phyloP scores from a whole-genome alignment of 2,797 vertebrate genomes.

The Kryptopterus vitreolus region DNA sequence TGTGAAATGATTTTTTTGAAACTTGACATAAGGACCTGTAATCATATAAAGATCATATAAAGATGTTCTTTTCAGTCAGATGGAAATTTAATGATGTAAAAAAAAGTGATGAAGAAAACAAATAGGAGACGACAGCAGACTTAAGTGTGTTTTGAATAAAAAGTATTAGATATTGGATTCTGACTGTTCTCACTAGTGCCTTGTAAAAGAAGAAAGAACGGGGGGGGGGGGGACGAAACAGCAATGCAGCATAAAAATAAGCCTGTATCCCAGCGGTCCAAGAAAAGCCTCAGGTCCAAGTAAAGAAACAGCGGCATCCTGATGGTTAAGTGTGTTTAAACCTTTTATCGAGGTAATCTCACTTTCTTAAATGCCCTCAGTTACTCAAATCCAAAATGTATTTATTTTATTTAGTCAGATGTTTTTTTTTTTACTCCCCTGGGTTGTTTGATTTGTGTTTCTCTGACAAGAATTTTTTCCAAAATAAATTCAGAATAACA shows the following conservation, averaged over 20 bases:
- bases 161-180: constrained; percentile 10
- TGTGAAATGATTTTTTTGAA: constrained; percentile 4
- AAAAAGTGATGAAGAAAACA: background rate
- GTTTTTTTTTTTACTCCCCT: constrained; percentile 62
- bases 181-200: constrained; percentile 3
- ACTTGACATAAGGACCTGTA: background rate
- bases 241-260: constrained; percentile 21
- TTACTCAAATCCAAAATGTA: constrained; percentile 15
- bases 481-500: background rate
- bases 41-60: background rate
- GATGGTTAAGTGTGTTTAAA: constrained; percentile 49
- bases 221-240: background rate
- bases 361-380: background rate
- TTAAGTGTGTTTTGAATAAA: constrained; percentile 16
- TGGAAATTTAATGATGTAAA: too few relatives aligned
- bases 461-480: background rate
- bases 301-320: constrained; percentile 23
- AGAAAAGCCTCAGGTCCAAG: constrained; percentile 29
- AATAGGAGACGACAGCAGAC: constrained; percentile 6
- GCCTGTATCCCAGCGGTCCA: constrained; percentile 11
- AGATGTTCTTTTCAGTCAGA: background rate
- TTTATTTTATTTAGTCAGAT: constrained; percentile 36
- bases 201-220: constrained; percentile 4
- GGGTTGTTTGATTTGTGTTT: constrained; percentile 24
- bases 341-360: constrained; percentile 22